Evolutionary conservation across 2,113 vertebrate species (phyloP).

Genomic region (human (Homo sapiens)): DNA sequence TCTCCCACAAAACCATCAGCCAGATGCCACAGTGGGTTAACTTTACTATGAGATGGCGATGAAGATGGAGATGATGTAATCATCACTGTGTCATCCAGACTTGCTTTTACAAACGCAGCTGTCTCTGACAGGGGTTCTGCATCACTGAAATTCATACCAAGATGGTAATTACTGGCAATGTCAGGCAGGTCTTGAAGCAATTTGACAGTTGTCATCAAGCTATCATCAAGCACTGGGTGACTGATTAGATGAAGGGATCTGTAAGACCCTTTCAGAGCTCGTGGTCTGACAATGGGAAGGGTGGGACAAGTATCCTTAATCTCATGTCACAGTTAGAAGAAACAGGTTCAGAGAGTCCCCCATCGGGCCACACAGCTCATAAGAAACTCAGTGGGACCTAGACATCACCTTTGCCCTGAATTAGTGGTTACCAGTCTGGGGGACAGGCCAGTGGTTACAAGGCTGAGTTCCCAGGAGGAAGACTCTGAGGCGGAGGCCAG

Average conservation of each 20-base stretch:
- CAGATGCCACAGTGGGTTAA: not conserved
- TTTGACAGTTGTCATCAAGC: not conserved
- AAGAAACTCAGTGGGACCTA: no score
- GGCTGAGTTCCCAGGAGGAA: not conserved
- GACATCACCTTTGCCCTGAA: not conserved
- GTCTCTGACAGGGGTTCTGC: not conserved
- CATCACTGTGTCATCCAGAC: not conserved
- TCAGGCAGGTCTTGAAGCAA: rapidly evolving
- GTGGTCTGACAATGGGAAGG: not conserved
- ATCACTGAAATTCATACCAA: no score
- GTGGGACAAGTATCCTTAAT: rapidly evolving
- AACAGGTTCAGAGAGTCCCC: no score
- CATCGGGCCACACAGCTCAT: not conserved
- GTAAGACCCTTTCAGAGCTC: not conserved
- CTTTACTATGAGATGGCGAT: no score
- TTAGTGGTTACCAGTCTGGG: not conserved
- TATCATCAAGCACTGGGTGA: not conserved
- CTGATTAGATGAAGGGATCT: not conserved
- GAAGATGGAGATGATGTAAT: not conserved
- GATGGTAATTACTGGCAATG: not conserved
- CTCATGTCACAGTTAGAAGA: not conserved
- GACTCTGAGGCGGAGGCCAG: not conserved
- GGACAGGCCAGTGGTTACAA: no score
- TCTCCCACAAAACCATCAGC: not conserved
- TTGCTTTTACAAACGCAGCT: no score